Conservation (phyloP, 2,797 vertebrate species). For the Glossophaga mutica region DNA sequence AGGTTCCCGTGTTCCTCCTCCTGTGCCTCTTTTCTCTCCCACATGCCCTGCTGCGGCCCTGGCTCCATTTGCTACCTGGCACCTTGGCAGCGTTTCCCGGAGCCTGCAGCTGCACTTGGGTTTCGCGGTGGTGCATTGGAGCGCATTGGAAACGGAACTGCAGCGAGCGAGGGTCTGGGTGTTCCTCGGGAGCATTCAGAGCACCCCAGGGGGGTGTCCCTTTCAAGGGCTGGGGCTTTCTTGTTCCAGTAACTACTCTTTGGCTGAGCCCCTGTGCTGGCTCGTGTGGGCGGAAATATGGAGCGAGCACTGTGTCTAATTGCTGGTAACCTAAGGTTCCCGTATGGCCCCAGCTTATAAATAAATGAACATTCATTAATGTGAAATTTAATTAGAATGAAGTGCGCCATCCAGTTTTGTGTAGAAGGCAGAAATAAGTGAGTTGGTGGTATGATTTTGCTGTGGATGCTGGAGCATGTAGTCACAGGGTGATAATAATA, state of each 20-base stretch:
- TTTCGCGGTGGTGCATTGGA: not conserved
- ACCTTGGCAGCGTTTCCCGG: constrained; percentile 33
- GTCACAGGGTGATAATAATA: constrained; percentile 22
- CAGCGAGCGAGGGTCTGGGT: not conserved
- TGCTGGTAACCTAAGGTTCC: constrained; percentile 65
- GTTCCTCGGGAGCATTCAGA: not conserved
- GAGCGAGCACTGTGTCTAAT: constrained; percentile 46
- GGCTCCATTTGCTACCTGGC: not conserved
- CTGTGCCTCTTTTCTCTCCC: not conserved
- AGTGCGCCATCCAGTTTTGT: constrained; percentile 58
- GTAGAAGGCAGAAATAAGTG: constrained; percentile 66
- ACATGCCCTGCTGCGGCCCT: not conserved
- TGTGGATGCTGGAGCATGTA: not conserved
- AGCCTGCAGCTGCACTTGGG: constrained; percentile 11
- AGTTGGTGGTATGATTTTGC: constrained; percentile 22
- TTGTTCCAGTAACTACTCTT: not conserved
- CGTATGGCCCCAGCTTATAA: constrained; percentile 68
- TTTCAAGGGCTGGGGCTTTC: not conserved
- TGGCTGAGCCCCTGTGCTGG: not conserved
- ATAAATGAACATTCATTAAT: constrained; percentile 74
- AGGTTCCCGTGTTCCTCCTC: not conserved
- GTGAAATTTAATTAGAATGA: constrained; percentile 70
- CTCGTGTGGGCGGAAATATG: not conserved
- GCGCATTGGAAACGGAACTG: not conserved
- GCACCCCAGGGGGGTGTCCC: not conserved